These are phyloP conservation scores for Leptogaster cylindrica DNA, from an alignment of 2,888 invertebrate species.

Conservation along the genomic window DNA sequence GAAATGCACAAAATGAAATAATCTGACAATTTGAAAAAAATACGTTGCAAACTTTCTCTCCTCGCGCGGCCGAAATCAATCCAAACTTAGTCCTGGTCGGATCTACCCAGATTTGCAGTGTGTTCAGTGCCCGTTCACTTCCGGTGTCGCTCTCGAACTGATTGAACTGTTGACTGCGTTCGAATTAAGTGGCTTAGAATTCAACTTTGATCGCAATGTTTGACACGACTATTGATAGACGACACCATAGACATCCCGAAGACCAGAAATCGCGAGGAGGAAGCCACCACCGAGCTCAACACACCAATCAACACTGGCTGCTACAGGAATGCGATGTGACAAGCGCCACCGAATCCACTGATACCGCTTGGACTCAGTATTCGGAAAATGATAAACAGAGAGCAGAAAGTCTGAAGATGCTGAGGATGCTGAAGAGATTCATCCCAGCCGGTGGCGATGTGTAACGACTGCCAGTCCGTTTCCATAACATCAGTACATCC, in stretches of 20 bases:
- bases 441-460: slow-evolving; percentile 9
- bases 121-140: background rate
- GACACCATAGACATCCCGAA: background rate
- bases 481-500: slow-evolving; percentile 1
- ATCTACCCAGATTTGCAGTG: background rate
- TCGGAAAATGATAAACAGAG: slow-evolving; percentile 23
- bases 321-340: slow-evolving; percentile 7
- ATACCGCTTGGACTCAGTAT: background rate
- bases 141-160: background rate
- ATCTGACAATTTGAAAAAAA: background rate
- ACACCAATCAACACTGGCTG: slow-evolving; percentile 17
- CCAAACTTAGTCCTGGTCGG: slow-evolving; percentile 5
- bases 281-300: background rate
- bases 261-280: slow-evolving; percentile 9
- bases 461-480: background rate
- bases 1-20: slow-evolving; percentile 1
- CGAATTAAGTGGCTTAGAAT: slow-evolving; percentile 5
- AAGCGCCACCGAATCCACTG: slow-evolving; percentile 8
- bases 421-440: background rate
- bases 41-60: slow-evolving; percentile 1
- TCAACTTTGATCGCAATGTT: slow-evolving; percentile 17
- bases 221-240: slow-evolving; percentile 22
- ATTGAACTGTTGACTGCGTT: slow-evolving; percentile 7
- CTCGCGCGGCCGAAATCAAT: background rate
- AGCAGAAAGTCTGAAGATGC: slow-evolving; percentile 10